These are phyloP conservation scores for Chloroceryle aenea DNA, from an alignment of 2,113 vertebrate species.

Conservation along the genomic window DNA sequence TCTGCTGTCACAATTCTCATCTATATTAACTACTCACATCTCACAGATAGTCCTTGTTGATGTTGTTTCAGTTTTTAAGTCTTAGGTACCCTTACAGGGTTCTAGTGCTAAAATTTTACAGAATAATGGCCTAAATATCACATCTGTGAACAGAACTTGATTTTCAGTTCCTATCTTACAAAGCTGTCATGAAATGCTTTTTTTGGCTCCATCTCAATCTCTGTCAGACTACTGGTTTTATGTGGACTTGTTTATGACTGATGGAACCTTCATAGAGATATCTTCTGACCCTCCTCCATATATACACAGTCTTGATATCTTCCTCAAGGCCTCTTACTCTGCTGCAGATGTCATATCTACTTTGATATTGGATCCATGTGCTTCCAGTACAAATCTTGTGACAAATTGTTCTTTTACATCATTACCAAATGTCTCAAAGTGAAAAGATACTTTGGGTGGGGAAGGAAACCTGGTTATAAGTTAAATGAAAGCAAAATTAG, in stretches of 20 bases:
- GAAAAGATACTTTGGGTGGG: constrained; percentile 61
- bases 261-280: not conserved
- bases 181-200: not conserved
- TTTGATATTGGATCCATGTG: constrained; percentile 67
- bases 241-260: not conserved
- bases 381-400: constrained; percentile 47
- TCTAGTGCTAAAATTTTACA: not conserved
- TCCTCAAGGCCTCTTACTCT: not conserved
- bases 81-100: not conserved
- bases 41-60: not conserved
- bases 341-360: constrained; percentile 33
- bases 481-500: constrained; percentile 77
- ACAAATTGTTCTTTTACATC: constrained; percentile 72
- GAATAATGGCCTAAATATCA: not conserved
- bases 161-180: not conserved
- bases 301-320: not conserved
- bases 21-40: not conserved
- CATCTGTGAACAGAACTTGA: not conserved
- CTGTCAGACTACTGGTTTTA: not conserved
- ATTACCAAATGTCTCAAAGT: constrained; percentile 53
- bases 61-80: not conserved
- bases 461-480: constrained; percentile 48
- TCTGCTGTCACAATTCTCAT: not conserved
- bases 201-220: not conserved
- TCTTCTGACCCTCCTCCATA: not conserved